Evolutionary conservation across 1,140 invertebrate species (phyloP), one percentile per base, ranked within the genome.

Genomic region (Manduca sexta): DNA sequence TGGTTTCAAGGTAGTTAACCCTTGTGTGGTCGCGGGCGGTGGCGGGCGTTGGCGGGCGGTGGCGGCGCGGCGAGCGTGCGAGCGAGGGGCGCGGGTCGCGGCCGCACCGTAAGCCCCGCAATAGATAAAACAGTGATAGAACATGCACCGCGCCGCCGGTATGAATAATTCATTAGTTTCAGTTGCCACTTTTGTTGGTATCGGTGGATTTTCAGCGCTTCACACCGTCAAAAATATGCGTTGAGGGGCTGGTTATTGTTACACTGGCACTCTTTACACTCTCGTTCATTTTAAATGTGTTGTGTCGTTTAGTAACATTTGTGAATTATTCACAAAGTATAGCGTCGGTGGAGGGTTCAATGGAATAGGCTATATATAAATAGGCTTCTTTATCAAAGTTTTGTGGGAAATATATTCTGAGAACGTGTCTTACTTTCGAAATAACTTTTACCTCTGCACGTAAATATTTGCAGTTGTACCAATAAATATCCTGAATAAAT

Each of bases 121-220:
- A 84, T 81, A 84, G 81, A 84, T 83, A 84, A 83, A 84, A 84
- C 81, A 81, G 81, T 83, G 82, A 85, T 85, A 85, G 82, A 85
- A 83, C 81, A 85, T 85, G 81, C 81, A 80, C 79, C 79, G 79
- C 74, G 72, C 74, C 75, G 71, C 71, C 59, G 69, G 40, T 66
- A 80, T 85, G 82, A 85, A 85, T 85, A 75, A 85, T 85, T 83
- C 82, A 85, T 83, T 75, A 85, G 82, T 75, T 83, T 82, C 79
- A 75, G 77, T 83, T 84, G 77, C 81, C 79, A 84, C 81, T 83
- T 81, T 84, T 81, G 79, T 80, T 75, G 71, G 71, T 81, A 85
- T 83, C 79, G 74, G 77, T 75, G 70, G 75, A 79, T 81, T 84
- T 83, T 83, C 81, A 84, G 78, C 76, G 74, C 65, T 77, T 81